These are phyloP conservation scores for Spodoptera picta DNA, from an alignment of 2,888 invertebrate genomes.

Conservation along the genomic window DNA sequence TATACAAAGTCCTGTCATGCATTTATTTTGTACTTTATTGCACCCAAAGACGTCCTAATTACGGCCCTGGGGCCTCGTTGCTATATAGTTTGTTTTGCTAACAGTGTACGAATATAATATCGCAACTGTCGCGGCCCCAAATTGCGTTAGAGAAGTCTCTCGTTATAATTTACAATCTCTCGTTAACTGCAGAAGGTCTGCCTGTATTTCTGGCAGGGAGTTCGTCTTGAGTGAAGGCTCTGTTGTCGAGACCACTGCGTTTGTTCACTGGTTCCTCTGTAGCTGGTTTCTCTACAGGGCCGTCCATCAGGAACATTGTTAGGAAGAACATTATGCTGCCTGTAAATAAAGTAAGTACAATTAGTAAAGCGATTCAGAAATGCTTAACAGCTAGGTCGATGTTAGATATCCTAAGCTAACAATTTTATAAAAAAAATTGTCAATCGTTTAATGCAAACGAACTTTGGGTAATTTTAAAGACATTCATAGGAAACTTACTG, in stretches of 20 bases:
- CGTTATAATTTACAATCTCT: slow-evolving; percentile 64
- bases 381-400: not conserved
- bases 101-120: slow-evolving; percentile 26
- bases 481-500: slow-evolving; percentile 89
- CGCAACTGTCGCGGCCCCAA: slow-evolving; percentile 15
- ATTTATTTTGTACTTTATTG: slow-evolving; percentile 42
- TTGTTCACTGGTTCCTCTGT: slow-evolving; percentile 54
- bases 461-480: no score
- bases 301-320: slow-evolving; percentile 94
- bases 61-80: slow-evolving; percentile 16
- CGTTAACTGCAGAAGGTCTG: slow-evolving; percentile 59
- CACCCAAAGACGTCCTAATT: slow-evolving; percentile 33
- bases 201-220: slow-evolving; percentile 58
- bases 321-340: slow-evolving; percentile 94
- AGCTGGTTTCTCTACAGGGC: slow-evolving; percentile 72
- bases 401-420: no score
- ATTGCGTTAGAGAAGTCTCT: slow-evolving; percentile 3
- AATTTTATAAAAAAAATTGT: no score
- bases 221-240: slow-evolving; percentile 87
- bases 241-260: slow-evolving; percentile 85
- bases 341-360: slow-evolving; percentile 64
- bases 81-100: slow-evolving; percentile 14
- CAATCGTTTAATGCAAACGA: no score
- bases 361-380: not conserved
- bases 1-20: slow-evolving; percentile 24